Conservation (phyloP, 2,113 vertebrate genomes). For the Oxyruncus cristatus region DNA sequence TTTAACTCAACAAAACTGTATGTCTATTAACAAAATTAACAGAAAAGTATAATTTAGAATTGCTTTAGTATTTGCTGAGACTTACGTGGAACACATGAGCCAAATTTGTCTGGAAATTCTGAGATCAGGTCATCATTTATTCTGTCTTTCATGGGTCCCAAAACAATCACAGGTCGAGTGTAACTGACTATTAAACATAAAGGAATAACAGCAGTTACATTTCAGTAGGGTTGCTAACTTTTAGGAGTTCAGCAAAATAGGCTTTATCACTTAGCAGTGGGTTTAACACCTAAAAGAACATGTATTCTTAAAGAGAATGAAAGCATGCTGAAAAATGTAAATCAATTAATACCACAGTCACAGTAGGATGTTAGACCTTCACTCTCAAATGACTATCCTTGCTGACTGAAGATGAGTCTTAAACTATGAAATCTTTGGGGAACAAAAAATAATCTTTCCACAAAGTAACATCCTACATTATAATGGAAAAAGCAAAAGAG, state of each 20-base stretch:
- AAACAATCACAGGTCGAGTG: constrained; percentile 93
- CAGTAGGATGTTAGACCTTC: neutral
- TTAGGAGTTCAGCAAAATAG: neutral
- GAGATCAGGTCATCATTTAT: constrained; percentile 98
- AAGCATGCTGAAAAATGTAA: neutral
- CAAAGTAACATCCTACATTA: neutral
- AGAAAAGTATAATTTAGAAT: neutral
- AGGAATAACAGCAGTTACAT: neutral
- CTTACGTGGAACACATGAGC: constrained; percentile 97
- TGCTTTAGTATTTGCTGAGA: constrained; percentile 27
- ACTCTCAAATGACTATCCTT: neutral
- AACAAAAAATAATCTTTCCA: neutral
- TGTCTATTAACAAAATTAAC: neutral
- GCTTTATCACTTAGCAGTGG: neutral
- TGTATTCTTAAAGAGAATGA: neutral
- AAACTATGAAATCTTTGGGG: neutral
- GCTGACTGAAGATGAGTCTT: neutral
- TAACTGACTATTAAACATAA: constrained; percentile 83
- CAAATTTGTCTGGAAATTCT: constrained; percentile 97
- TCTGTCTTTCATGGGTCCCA: constrained; percentile 98
- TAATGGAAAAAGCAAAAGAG: neutral
- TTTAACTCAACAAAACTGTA: neutral
- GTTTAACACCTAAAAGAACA: neutral
- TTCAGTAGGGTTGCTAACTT: neutral
- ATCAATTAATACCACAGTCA: neutral